These are phyloP conservation scores for Chrysomallon squamiferum DNA, from an alignment of 1,140 invertebrate genomes.

Conservation along the genomic window DNA sequence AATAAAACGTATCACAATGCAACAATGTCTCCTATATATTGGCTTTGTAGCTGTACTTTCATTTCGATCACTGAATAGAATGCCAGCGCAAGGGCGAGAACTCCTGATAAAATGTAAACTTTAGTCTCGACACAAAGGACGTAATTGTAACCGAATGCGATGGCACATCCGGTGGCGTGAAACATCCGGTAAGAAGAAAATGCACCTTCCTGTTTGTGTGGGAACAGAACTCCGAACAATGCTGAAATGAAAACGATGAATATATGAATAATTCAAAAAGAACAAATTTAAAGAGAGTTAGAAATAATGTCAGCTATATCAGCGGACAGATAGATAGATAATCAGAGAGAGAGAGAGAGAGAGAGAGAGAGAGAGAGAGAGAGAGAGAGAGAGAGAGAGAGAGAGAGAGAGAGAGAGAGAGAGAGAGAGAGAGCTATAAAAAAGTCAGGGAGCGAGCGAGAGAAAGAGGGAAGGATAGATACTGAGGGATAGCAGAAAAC, in stretches of 20 bases:
- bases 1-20: slow-evolving; percentile 45
- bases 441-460: too few species aligned
- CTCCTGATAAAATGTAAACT: slow-evolving; percentile 50
- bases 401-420: too few species aligned
- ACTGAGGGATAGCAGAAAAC: too few species aligned
- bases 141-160: slow-evolving; percentile 60
- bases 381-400: too few species aligned
- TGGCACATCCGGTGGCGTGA: slow-evolving; percentile 56
- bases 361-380: background rate
- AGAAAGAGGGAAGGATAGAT: too few species aligned
- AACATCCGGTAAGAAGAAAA: slow-evolving; percentile 61
- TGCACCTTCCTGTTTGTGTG: slow-evolving; percentile 57
- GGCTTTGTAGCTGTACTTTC: slow-evolving; percentile 56
- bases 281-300: background rate
- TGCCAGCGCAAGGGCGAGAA: slow-evolving; percentile 42
- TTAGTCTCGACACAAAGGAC: slow-evolving; percentile 60
- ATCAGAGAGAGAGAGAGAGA: background rate
- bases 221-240: slow-evolving; percentile 58
- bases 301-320: background rate
- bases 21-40: slow-evolving; percentile 56
- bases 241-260: slow-evolving; percentile 42
- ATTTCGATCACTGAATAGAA: slow-evolving; percentile 58
- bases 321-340: too few species aligned
- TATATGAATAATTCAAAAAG: background rate
- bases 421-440: too few species aligned